Percentiles rank a stretch among this genome's conserved stretches.
phyloP scores from a whole-genome alignment of 2,888 invertebrate genomes.

The Abscondita cerata region DNA sequence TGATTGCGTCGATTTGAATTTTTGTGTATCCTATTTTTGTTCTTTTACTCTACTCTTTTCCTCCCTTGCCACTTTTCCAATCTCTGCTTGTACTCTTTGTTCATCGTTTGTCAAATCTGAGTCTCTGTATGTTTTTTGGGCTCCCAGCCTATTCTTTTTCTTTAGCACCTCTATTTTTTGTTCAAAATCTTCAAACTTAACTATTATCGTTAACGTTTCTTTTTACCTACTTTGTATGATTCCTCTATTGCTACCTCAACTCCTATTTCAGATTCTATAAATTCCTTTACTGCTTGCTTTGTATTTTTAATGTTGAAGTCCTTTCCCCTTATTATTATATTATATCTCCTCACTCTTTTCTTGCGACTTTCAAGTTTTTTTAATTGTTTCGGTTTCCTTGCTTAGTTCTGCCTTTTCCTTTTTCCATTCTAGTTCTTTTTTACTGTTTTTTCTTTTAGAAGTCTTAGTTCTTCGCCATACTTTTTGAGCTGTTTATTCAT shows the following conservation, averaged over 20 bases:
- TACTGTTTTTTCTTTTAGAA: background rate
- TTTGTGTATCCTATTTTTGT: background rate
- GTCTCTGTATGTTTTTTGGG: background rate
- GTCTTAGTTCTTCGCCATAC: background rate
- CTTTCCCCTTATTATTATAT: background rate
- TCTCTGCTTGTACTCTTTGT: background rate
- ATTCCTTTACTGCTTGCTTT: no score
- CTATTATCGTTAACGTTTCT: background rate
- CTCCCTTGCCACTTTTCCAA: background rate
- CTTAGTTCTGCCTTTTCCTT: background rate
- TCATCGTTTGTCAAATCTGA: no score
- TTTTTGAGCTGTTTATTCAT: no score
- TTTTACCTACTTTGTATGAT: no score
- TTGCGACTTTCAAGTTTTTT: background rate
- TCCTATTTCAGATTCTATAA: no score
- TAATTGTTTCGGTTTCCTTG: no score
- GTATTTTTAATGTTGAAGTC: no score
- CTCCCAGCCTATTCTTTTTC: background rate
- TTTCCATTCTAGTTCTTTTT: no score
- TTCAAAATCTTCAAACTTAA: no score
- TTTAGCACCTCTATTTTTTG: background rate
- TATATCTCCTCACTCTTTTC: background rate
- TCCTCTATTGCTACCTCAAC: no score
- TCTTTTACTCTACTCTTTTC: background rate
- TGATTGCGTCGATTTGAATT: background rate